Evolutionary conservation across 2,113 vertebrate genomes (phyloP), one percentile per base, ranked within the genome.

Genomic region (Varanus komodoensis): DNA sequence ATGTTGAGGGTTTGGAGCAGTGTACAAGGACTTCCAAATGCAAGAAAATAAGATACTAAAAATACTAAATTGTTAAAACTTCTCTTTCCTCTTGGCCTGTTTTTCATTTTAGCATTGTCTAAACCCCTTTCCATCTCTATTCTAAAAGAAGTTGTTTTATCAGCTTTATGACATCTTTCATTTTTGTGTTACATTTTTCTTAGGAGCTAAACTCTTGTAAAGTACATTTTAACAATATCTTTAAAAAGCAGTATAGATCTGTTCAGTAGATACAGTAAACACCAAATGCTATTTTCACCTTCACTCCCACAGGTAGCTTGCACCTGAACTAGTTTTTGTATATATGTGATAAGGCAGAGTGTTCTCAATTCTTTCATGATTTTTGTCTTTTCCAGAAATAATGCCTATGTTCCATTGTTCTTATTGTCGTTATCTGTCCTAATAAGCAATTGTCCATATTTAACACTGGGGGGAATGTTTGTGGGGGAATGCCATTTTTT

Each of bases 251-350:
- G 0, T 73, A 8, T 15, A 50, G 1, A n/a, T 77, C 90, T 87
- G 8, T 89, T 89, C 44, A 78, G n/a, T 0, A 80, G 93, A 95
- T 61, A 78, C 48, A 80, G 17, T 69, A 79, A 81, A 34, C 27
- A 57, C 69, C 44, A 38, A 79, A 57, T 17, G 27, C 29, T 29
- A 81, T 57, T 19, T 29, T n/a, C 17, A 44, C 38, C 48, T 23
- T 19, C 34, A 27, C 61, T 3, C 15, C 82, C 21, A 38, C 21
- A 80, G 9, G 50, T 84, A 68, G 7, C n/a, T 0, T 1, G 9
- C 27, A 2, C 19, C 48, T 86, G 57, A 52, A 80, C 52, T 86
- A 0, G 21, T 84, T 78, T 78, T 4, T 80, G 61, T 48, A 38
- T 25, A 61, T 54, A 29, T 79, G 79, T 79, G 0, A 77, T 86